Evolutionary conservation across 2,888 invertebrate species (phyloP), one percentile per base, ranked within the genome.

Genomic region (Hoplodrina ambigua): DNA sequence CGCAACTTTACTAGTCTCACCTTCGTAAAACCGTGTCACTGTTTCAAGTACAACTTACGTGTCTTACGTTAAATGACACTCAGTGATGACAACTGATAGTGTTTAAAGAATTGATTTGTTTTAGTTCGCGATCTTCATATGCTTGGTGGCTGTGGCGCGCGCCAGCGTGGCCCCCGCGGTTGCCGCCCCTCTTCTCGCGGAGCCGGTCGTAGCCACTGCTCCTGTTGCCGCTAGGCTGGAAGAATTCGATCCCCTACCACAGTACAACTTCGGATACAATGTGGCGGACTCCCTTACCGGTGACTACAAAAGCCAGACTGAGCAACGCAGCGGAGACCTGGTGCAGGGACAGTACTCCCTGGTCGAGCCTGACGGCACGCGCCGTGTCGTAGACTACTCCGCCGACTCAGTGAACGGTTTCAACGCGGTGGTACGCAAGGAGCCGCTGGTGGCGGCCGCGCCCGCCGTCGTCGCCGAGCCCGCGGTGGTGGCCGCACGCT

Each of bases 221-320:
- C 89, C 88, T 10, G 88, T 92, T 4, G 91, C 92, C 2, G 94
- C 94, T 5, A 88, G 92, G 20, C 85, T 94, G 4, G 95, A 94
- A 75, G 93, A 96, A 76, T 96, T 96, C 86, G 97, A 97, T 84
- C 95, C 96, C 1, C 88, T 94, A 59, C 97, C 97, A 0, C 96
- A 96, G 86, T 97, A 97, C 90, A 88, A 90, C 75, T 95, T 91
- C 71, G 96, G 94, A 66, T 95, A 96, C 81, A 90, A 93, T 65
- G 95, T 96, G 33, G 93, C 94, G 0, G 96, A 96, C 76, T 90
- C 93, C 0, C 88, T 94, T 52, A 94, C 95, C 68, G 96, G 95
- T 0, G 95, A 95, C 81, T 94, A 92, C 89, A 96, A 96, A 87
- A 94, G 91, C 71, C 95, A 94, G 81, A 90, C 89, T 41, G 96